Evolutionary conservation across 2,888 invertebrate genomes (phyloP), one percentile per base, ranked within the genome.

Genomic region (Neoscelio sp.): DNA sequence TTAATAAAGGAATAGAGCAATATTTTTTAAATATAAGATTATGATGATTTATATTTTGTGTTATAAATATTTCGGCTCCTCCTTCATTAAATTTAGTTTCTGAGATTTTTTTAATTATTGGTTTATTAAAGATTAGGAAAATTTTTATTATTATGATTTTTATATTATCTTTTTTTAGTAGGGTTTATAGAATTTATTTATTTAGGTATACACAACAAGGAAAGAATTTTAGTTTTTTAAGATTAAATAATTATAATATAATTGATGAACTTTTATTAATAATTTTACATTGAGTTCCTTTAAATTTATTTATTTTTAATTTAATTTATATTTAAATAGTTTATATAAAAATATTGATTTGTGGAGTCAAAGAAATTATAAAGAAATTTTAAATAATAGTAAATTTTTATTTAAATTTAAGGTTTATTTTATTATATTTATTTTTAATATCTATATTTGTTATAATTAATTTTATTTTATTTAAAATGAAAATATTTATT

Each of bases 311-410:
- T 89, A 89, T 94, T 91, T 89, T 94, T 87, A 92, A 92, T 78
- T 44, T 82, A 80, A 91, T 90, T 6, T 17, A 7, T 15, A 71
- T 91, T 93, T 93, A 92, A 92, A 92, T 94, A 94, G 92, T 94
- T 94, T 93, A 93, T 91, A 46, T 82, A n/a, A 93, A 93, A 94
- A 94, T 92, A 91, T 92, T 93, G 92, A 93, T 93, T 94, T 94
- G 93, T 94, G 93, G 92, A 85, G 71, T 93, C 92, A 93, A 92
- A 90, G 91, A 93, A 93, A 90, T 92, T 44, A 17, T 67, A 64
- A 56, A n/a, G n/a, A 91, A 86, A 85, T 89, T 86, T 91, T 91
- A 92, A 91, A 92, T 91, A 89, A 90, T 87, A 90, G 82, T 92
- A n/a, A n/a, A n/a, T n/a, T 15, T 70, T 62, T 80, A 75, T 76